Base-by-base conservation (phyloP, 2,888 invertebrate species). In the Corythucha ciliata region DNA sequence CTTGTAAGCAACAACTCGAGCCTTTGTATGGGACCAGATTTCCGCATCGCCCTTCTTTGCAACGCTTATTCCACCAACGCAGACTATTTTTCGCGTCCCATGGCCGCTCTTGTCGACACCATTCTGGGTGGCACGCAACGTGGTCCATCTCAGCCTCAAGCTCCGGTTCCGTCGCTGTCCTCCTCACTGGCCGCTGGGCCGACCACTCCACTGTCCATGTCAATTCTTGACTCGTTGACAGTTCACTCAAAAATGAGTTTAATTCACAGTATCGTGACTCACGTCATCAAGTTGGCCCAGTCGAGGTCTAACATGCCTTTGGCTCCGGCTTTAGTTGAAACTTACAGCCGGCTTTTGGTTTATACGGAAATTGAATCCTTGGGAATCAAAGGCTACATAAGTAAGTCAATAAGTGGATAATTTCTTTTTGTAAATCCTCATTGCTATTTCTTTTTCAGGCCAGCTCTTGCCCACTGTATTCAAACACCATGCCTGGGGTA, bases 331-430 rank as follows among this genome's bases (percentile, higher is more conserved):
- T 70, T 94, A 1, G 87, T 96, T 0, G 94, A 96, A 70, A 96
- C 94, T 0, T 96, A 94, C 71, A 89, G 91, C 53, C 75, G 94
- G 45, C 71, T 96, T 14, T 70, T 96, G 46, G 92, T 94, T 0
- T 96, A 96, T 65, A 92, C 91, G 7, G 96, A 96, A 73, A 94
- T 94, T 48, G 96, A 96, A 68, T 90, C 92, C 14, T 74, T 96
- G 44, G 94, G 96, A 25, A 93, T 96, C 56, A 96, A 96, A 71
- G 92, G 91, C 47, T 94, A 94, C 67, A 85, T 94, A 60, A 85
- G 90, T 83, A 69, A 75, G 78, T 74, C 25, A 14, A 29, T 16
- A 18, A 18, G 7, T 29, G 14, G 41, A 42, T 41, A 45, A 18
- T 50, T 32, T 37, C 18, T 46, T n/a, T 21, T 32, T 8, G 22